These are phyloP conservation scores for Diplogasteroides magnus DNA, from an alignment of 1,140 invertebrate genomes.

Conservation along the genomic window DNA sequence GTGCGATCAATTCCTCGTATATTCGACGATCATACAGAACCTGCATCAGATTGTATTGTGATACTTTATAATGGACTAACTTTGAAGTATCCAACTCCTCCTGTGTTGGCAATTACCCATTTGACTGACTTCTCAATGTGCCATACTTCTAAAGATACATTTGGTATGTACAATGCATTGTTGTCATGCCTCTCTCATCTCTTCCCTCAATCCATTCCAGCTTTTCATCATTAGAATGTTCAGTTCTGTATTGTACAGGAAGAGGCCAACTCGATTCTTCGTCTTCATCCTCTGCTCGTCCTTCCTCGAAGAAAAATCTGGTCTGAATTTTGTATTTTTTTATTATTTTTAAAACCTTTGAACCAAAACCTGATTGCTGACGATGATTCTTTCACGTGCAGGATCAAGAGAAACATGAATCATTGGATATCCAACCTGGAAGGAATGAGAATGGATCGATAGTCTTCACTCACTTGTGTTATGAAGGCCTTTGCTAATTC, in stretches of 20 bases:
- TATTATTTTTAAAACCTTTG: too few relatives aligned
- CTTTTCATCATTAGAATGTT: slow-evolving; percentile 7
- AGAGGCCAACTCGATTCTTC: slow-evolving; percentile 34
- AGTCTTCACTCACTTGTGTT: too few relatives aligned
- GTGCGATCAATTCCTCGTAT: slow-evolving; percentile 31
- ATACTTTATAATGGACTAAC: too few relatives aligned
- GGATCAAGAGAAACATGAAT: too few relatives aligned
- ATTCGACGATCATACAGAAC: slow-evolving; percentile 35
- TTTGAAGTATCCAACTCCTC: slow-evolving; percentile 40
- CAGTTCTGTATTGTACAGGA: slow-evolving; percentile 36
- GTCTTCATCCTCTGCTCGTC: slow-evolving; percentile 23
- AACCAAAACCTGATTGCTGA: too few relatives aligned
- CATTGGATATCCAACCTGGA: slow-evolving; percentile 43
- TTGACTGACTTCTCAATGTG: too few relatives aligned
- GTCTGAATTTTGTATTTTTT: slow-evolving; percentile 35
- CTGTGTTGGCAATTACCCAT: slow-evolving; percentile 42
- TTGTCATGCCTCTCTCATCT: slow-evolving; percentile 24
- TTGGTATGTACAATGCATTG: too few relatives aligned
- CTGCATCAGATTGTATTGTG: too few relatives aligned
- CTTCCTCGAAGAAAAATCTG: slow-evolving; percentile 34
- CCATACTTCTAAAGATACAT: too few relatives aligned
- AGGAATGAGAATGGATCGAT: too few relatives aligned
- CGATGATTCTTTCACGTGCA: too few relatives aligned
- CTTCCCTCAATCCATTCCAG: slow-evolving; percentile 25
- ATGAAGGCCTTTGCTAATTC: slow-evolving; percentile 39